Evolutionary conservation across 2,113 vertebrate genomes (phyloP).

Genomic region (Rhipidura dahli): DNA sequence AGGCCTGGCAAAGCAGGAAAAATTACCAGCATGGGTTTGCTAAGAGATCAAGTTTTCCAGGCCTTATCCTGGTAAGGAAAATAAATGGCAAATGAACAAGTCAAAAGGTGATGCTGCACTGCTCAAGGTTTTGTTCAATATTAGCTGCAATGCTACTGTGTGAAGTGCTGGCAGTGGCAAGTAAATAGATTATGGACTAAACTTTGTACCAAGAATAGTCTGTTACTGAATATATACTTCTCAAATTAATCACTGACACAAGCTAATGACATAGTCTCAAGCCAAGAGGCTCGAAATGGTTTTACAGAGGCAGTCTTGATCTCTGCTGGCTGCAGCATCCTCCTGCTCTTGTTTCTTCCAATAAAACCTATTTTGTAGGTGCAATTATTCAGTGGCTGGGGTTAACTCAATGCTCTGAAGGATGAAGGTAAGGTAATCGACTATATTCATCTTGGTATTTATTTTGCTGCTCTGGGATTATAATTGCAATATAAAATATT

Average conservation of each 20-base stretch:
- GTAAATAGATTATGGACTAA: background rate
- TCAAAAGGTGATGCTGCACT: background rate
- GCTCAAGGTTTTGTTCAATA: background rate
- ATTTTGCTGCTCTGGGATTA: constrained; percentile 4
- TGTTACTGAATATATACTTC: background rate
- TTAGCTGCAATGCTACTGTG: background rate
- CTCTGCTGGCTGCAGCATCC: background rate
- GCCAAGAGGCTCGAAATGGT: background rate
- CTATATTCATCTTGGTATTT: constrained; percentile 41
- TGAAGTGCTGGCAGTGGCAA: background rate
- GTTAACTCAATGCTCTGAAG: constrained; percentile 23
- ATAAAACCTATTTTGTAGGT: constrained; percentile 3
- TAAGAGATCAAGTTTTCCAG: background rate
- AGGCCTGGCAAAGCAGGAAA: background rate
- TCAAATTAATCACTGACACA: background rate
- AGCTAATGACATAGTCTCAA: background rate
- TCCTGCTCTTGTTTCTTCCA: background rate
- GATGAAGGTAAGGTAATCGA: constrained; percentile 50
- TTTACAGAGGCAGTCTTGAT: background rate
- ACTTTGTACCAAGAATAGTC: background rate
- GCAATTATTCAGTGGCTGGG: constrained; percentile 30
- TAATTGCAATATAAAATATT: constrained; percentile 20
- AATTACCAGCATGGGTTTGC: background rate
- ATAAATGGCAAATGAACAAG: background rate
- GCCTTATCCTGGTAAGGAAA: background rate